A percentile compares a stretch with the other conserved stretches of the same genome.
phyloP scores from a whole-genome alignment of 2,888 invertebrate genomes.

The Eumacrocentrus americanus region DNA sequence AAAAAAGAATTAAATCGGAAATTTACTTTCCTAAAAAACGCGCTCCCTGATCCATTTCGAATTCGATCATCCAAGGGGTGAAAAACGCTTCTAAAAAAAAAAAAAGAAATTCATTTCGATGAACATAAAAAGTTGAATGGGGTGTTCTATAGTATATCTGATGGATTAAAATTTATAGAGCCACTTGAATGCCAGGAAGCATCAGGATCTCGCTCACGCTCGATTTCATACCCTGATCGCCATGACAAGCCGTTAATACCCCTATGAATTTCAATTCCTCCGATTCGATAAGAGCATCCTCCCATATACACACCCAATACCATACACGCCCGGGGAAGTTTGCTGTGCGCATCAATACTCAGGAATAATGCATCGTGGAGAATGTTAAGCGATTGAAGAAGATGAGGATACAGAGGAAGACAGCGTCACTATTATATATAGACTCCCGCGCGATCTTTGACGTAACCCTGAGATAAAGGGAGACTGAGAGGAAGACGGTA shows the following conservation, averaged over 20 bases:
- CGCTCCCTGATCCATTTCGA: too few relatives aligned
- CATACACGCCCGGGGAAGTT: neutral
- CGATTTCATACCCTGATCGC: neutral
- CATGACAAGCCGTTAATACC: constrained; percentile 22
- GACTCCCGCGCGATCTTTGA: neutral
- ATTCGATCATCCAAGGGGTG: too few relatives aligned
- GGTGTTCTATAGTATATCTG: too few relatives aligned
- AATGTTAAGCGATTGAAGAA: constrained; percentile 17
- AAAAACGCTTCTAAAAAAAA: too few relatives aligned
- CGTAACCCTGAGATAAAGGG: neutral
- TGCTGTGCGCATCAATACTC: constrained; percentile 29
- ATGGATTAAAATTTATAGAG: neutral
- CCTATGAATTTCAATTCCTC: constrained; percentile 31
- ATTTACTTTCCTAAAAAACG: too few relatives aligned
- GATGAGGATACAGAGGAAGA: constrained; percentile 1
- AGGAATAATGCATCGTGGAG: constrained; percentile 32
- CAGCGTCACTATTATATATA: neutral
- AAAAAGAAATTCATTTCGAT: too few relatives aligned
- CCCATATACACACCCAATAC: neutral
- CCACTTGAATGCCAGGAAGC: neutral
- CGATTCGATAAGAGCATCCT: constrained; percentile 23
- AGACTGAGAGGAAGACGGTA: neutral
- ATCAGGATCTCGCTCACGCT: neutral
- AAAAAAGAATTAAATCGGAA: too few relatives aligned
- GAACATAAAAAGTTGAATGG: too few relatives aligned